phyloP scores from a whole-genome alignment of 2,888 invertebrate genomes.

The Fragum whitleyi region DNA sequence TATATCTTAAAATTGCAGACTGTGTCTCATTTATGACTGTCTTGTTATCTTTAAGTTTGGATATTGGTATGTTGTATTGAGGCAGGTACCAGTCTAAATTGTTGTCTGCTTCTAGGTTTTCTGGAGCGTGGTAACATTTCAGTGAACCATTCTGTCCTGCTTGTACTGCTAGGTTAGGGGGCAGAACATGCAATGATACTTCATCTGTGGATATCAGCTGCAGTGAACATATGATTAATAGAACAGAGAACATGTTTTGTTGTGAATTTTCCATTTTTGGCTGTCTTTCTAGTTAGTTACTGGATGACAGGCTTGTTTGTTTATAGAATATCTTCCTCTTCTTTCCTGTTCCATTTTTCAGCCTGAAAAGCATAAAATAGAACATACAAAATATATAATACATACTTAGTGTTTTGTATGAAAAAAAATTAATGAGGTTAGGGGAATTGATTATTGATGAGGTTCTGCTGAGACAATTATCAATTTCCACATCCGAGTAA shows the following conservation, averaged over 20 bases:
- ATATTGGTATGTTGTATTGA: constrained; percentile 37
- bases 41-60: constrained; percentile 48
- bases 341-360: too few species aligned
- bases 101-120: constrained; percentile 29
- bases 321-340: too few species aligned
- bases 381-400: too few species aligned
- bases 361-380: too few species aligned
- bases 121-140: constrained; percentile 50
- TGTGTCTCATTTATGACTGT: constrained; percentile 37
- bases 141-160: constrained; percentile 39
- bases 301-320: too few species aligned
- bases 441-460: too few species aligned
- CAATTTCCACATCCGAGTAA: too few species aligned
- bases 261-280: not conserved
- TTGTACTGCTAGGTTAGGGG: constrained; percentile 30
- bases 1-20: constrained; percentile 42
- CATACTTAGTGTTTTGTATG: too few species aligned
- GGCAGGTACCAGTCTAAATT: constrained; percentile 49
- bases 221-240: not conserved
- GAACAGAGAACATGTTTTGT: not conserved
- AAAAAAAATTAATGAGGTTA: too few species aligned
- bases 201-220: constrained; percentile 9
- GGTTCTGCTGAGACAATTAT: too few species aligned
- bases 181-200: constrained; percentile 29
- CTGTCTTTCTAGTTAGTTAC: too few species aligned